Evolutionary conservation across 2,888 invertebrate species (phyloP).

Genomic region (Dysmachus trigonus): DNA sequence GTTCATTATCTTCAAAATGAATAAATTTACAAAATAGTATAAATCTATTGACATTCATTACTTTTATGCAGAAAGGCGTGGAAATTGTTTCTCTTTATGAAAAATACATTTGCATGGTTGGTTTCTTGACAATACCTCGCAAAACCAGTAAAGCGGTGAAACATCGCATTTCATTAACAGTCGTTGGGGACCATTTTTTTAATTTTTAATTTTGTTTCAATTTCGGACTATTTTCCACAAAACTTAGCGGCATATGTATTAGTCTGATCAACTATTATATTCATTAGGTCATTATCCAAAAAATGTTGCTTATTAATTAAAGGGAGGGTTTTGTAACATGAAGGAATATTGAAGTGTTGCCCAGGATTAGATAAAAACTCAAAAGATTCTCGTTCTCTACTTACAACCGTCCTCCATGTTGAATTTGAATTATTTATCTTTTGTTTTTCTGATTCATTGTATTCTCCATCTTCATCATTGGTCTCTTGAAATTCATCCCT

Average conservation of each 20-base stretch:
- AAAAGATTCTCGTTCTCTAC: too few relatives aligned
- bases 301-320: not conserved
- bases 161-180: not conserved
- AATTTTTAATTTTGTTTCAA: not conserved
- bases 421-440: too few relatives aligned
- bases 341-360: too few relatives aligned
- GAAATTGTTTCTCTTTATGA: not conserved
- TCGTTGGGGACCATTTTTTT: not conserved
- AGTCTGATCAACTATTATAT: not conserved
- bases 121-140: not conserved
- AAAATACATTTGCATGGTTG: not conserved
- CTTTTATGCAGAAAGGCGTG: not conserved
- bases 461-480: too few relatives aligned
- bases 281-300: not conserved
- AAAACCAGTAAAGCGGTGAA: not conserved
- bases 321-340: not conserved
- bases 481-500: too few relatives aligned
- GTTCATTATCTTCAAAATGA: not conserved
- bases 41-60: not conserved
- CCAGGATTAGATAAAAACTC: too few relatives aligned
- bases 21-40: constrained; percentile 1
- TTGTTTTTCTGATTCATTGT: too few relatives aligned
- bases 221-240: not conserved
- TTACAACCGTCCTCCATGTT: too few relatives aligned
- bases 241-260: not conserved